Conservation (phyloP, 2,797 vertebrate genomes). For the Champsocephalus esox region DNA sequence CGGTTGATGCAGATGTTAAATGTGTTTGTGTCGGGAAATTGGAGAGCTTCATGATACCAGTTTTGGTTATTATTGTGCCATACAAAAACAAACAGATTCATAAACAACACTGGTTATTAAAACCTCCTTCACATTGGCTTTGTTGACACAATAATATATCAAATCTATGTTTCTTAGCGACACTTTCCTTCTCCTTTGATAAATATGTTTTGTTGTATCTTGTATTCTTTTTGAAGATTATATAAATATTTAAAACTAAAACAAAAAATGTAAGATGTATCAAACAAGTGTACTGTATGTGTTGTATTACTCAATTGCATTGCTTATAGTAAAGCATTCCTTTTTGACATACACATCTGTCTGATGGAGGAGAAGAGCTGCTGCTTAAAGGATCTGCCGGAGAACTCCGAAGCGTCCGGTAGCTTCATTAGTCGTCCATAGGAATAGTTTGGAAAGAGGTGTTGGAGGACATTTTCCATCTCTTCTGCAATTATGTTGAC, state of each 20-base stretch:
- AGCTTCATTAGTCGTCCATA: slow-evolving; percentile 32
- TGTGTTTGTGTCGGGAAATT: slow-evolving; percentile 1
- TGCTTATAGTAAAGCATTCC: slow-evolving; percentile 51
- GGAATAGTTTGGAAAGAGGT: slow-evolving; percentile 35
- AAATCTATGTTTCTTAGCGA: not conserved
- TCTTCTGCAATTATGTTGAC: slow-evolving; percentile 18
- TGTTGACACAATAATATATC: not conserved
- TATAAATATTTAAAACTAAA: not conserved
- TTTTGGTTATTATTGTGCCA: slow-evolving; percentile 1
- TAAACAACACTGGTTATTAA: not conserved
- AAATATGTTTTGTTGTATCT: not conserved
- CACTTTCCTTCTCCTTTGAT: not conserved
- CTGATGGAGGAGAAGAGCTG: slow-evolving; percentile 35
- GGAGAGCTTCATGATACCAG: not conserved
- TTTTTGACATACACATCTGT: slow-evolving; percentile 55
- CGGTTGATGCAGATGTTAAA: slow-evolving; percentile 3
- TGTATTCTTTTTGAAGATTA: not conserved
- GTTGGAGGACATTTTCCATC: slow-evolving; percentile 32
- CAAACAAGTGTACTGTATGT: slow-evolving; percentile 10
- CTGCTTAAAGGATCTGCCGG: slow-evolving; percentile 41
- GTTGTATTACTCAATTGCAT: slow-evolving; percentile 8
- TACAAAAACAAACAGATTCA: not conserved
- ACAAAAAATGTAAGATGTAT: not conserved
- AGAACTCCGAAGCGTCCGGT: slow-evolving; percentile 21
- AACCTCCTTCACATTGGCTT: not conserved